Evolutionary conservation across 2,888 invertebrate genomes (phyloP), one percentile per base, ranked within the genome.

Genomic region (Eristalis tenax): DNA sequence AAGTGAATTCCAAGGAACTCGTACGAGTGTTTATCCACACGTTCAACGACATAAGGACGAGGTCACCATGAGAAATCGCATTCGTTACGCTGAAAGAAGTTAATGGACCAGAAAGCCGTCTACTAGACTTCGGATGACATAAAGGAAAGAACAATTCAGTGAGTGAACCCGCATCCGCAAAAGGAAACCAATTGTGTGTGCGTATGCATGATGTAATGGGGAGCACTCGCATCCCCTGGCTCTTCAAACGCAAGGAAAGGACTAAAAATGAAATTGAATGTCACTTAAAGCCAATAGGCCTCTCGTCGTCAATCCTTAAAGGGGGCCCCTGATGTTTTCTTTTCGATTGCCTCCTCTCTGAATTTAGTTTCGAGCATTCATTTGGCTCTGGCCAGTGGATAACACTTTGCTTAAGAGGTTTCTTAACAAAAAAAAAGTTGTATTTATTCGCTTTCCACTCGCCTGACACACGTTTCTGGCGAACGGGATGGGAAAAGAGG

Each of bases 21-120:
- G 11, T 59, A 77, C 43, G 65, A 69, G 81, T 57, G 73, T 69
- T 81, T 64, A 77, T 75, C 68, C 11, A 5, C 32, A 73, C 57
- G 22, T 35, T 32, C 50, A 23, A 68, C 61, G 73, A 18, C 32
- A 61, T 38, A 69, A 66, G 64, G 59, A 77, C 57, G 68, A 77
- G 82, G 77, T 86, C 85, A 81, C 65, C 50, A 78, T 32, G 82
- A 59, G 75, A 71, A 83, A 75, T 79, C 63, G 57, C 57, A 83
- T 79, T 87, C 75, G 75, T 65, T 75, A 63, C 75, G 69, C 66
- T 79, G 63, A 78, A 68, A 79, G 75, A 75, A 87, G 83, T 87
- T 87, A 87, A 87, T 87, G 86, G 86, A 87, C 65, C 28, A 83
- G 86, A 87, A 87, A 83, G 83, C 68, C 75, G 70, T 83, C 86